These are phyloP conservation scores for Apostichopus leukothele DNA, from an alignment of 53 echinoderm and acorn worm genomes.

Conservation along the genomic window DNA sequence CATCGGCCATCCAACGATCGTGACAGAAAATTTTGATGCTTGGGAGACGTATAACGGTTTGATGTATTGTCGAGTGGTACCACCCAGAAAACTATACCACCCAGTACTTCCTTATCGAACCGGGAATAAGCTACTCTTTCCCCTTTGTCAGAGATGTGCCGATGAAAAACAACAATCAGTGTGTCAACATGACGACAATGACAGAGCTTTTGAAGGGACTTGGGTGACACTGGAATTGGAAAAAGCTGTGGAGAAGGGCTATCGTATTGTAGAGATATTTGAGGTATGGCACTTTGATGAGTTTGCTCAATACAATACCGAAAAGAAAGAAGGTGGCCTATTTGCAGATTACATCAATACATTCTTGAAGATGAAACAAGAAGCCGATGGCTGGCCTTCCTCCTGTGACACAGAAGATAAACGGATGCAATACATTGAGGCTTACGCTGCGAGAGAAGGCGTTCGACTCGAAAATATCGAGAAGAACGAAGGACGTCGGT, in stretches of 20 bases:
- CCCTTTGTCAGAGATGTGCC: conserved; percentile 61
- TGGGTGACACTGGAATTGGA: conserved; percentile 69
- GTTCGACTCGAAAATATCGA: conserved; percentile 52
- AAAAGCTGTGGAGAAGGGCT: conserved; percentile 63
- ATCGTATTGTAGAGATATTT: conserved; percentile 47
- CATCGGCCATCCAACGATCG: conserved; percentile 46
- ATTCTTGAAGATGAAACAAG: conserved; percentile 69
- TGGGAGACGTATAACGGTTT: neutral
- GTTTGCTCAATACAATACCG: conserved; percentile 17
- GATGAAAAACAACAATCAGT: conserved; percentile 29
- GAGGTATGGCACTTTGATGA: conserved; percentile 73
- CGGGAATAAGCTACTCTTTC: conserved; percentile 61
- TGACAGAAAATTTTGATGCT: conserved; percentile 57
- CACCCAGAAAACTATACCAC: conserved; percentile 57
- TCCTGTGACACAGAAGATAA: conserved; percentile 46
- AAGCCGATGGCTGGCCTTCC: conserved; percentile 48
- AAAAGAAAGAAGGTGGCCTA: neutral
- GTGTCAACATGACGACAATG: conserved; percentile 54
- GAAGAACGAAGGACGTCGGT: conserved; percentile 55
- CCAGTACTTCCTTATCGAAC: conserved; percentile 62
- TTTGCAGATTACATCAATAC: conserved; percentile 54
- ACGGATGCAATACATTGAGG: neutral
- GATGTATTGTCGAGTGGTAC: conserved; percentile 6
- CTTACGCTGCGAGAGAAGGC: conserved; percentile 44
- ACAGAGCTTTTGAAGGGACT: conserved; percentile 58